phyloP scores from a whole-genome alignment of 2,113 vertebrate genomes.

The Noturus placidus region DNA sequence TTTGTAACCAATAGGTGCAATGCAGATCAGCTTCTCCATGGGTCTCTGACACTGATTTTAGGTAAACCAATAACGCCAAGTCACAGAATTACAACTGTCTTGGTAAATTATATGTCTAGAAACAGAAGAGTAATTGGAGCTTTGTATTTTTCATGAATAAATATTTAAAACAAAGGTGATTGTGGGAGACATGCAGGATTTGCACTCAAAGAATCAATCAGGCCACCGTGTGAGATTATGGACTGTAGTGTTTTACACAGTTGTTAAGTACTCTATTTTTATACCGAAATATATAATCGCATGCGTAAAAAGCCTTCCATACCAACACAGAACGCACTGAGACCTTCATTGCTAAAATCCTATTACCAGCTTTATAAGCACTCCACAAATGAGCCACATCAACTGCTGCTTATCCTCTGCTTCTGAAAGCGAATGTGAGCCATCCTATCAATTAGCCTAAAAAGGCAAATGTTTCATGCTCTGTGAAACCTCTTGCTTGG shows the following conservation, averaged over 20 bases:
- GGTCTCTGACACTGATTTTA: neutral
- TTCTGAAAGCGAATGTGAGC: constrained; percentile 33
- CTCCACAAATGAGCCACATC: constrained; percentile 42
- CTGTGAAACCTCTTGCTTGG: constrained; percentile 40
- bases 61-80: neutral
- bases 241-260: neutral
- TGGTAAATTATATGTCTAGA: neutral
- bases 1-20: neutral
- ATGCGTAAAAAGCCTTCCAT: neutral
- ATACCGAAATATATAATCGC: neutral
- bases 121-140: neutral
- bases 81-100: neutral
- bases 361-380: constrained; percentile 37
- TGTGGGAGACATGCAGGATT: neutral
- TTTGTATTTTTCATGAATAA: neutral
- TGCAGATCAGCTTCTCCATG: neutral
- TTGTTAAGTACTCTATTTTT: neutral
- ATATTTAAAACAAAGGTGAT: neutral
- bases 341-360: constrained; percentile 7
- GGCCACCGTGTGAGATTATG: neutral
- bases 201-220: neutral
- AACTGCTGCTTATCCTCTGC: constrained; percentile 42
- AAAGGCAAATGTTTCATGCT: constrained; percentile 28
- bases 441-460: constrained; percentile 50
- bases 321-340: neutral